Evolutionary conservation across 2,888 invertebrate genomes (phyloP), one percentile per base, ranked within the genome.

Genomic region (Yponomeuta sedellus): DNA sequence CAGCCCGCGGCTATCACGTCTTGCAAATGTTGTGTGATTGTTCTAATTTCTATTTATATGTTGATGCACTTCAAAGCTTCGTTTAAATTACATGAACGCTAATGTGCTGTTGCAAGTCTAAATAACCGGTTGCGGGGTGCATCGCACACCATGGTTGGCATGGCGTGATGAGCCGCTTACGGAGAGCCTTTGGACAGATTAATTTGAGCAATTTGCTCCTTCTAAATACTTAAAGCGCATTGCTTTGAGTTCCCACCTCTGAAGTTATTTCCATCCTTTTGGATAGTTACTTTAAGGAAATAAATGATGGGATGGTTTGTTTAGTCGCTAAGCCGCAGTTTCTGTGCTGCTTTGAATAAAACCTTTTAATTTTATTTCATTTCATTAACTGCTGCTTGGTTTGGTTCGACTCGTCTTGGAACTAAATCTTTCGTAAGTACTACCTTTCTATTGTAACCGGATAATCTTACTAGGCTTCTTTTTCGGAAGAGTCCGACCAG

Each of bases 161-260:
- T 71, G 73, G 72, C 78, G 76, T 79, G 79, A 79, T 77, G 72
- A 74, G 73, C 73, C 70, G 70, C 74, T 80, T 82, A 78, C 80
- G 81, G 12, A 79, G 75, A 74, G 72, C 72, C 72, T 79, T 77
- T 71, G 76, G 82, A 82, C 83, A 82, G 78, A 70, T 80, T 85
- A 81, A 83, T 86, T 80, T 77, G 74, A 81, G 75, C 79, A 79
- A 82, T 82, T 80, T 77, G 73, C 71, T 70, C 25, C 58, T 58
- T 58, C 58, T 16, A 58, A 58, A 58, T 56, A 56, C 56, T 44
- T 44, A 44, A 10, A 44, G n/a, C n/a, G n/a, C n/a, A n/a, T n/a
- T n/a, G n/a, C n/a, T n/a, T n/a, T n/a, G n/a, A n/a, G n/a, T 56
- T 11, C 56, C 8, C n/a, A 57, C 34, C 10, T 34, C 34, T 34